Percentiles rank a stretch among this genome's conserved stretches.
phyloP scores from a whole-genome alignment of 2,888 invertebrate genomes.

The Cetonia aurata region DNA sequence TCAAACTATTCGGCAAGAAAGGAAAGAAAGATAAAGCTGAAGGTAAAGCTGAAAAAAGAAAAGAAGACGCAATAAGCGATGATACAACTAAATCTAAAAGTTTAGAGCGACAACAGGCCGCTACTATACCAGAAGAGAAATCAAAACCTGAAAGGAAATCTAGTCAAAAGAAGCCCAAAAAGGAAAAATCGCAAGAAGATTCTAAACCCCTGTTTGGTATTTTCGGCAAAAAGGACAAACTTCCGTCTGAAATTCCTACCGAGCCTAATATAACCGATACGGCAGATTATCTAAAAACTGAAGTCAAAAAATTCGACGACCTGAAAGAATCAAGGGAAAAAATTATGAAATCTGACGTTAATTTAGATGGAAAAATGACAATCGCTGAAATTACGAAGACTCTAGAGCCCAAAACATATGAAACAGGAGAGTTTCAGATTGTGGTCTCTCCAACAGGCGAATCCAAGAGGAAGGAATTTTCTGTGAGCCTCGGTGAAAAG shows the following conservation, averaged over 20 bases:
- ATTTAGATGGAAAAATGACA: constrained; percentile 40
- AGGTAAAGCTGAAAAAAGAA: constrained; percentile 13
- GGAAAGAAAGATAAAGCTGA: constrained; percentile 48
- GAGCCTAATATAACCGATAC: constrained; percentile 42
- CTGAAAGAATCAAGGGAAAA: constrained; percentile 27
- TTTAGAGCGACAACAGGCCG: constrained; percentile 12
- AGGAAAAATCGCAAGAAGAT: constrained; percentile 45
- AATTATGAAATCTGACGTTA: constrained; percentile 40
- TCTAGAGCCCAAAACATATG: constrained; percentile 53
- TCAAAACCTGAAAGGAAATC: constrained; percentile 41
- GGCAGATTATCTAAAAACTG: constrained; percentile 35
- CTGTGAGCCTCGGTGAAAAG: constrained; percentile 43
- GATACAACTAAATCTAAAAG: constrained; percentile 22
- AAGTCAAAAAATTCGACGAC: constrained; percentile 42
- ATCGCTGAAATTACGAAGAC: constrained; percentile 42
- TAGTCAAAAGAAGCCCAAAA: constrained; percentile 38
- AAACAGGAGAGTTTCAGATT: constrained; percentile 61
- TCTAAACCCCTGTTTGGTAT: constrained; percentile 50
- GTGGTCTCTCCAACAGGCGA: constrained; percentile 59
- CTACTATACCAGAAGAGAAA: constrained; percentile 20
- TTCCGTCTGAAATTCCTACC: constrained; percentile 31
- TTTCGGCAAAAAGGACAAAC: constrained; percentile 52
- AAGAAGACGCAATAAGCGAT: neutral
- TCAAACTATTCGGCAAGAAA: constrained; percentile 51
- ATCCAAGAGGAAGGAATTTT: constrained; percentile 58